Evolutionary conservation across 2,113 vertebrate species (phyloP).

Genomic region (Muntiacus muntjak): DNA sequence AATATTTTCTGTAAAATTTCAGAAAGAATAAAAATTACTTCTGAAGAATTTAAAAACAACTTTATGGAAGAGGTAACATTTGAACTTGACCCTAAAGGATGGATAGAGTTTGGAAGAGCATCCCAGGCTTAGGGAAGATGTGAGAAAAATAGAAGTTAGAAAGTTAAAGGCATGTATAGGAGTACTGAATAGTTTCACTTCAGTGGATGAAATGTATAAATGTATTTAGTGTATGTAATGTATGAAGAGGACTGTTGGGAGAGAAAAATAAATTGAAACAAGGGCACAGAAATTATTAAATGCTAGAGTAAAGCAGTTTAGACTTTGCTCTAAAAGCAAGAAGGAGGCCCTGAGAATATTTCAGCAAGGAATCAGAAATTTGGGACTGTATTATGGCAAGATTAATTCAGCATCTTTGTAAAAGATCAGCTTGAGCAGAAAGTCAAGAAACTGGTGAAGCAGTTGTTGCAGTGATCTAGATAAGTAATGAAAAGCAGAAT

Average conservation of each 20-base stretch:
- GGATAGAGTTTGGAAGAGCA: background rate
- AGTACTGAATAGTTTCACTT: background rate
- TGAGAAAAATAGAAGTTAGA: background rate
- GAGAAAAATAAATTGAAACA: background rate
- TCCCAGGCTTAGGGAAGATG: background rate
- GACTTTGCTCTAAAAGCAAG: background rate
- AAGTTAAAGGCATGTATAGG: background rate
- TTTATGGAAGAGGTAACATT: background rate
- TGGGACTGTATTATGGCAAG: background rate
- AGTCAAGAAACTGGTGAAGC: background rate
- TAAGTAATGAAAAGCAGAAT: background rate
- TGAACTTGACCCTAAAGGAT: background rate
- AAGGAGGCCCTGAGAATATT: background rate
- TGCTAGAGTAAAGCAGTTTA: background rate
- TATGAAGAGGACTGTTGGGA: background rate
- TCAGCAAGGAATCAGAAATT: background rate
- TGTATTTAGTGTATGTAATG: fast-evolving
- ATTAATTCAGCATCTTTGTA: background rate
- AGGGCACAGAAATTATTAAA: background rate
- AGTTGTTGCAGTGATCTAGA: background rate
- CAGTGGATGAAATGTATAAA: background rate
- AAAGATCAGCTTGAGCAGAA: background rate
- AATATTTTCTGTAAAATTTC: background rate
- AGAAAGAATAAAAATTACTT: background rate
- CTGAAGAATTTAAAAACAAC: background rate